A percentile compares a stretch with the other conserved stretches of the same genome.
Evolutionary conservation across 1,140 invertebrate species (phyloP).

Genomic region (Hyphantria cunea): DNA sequence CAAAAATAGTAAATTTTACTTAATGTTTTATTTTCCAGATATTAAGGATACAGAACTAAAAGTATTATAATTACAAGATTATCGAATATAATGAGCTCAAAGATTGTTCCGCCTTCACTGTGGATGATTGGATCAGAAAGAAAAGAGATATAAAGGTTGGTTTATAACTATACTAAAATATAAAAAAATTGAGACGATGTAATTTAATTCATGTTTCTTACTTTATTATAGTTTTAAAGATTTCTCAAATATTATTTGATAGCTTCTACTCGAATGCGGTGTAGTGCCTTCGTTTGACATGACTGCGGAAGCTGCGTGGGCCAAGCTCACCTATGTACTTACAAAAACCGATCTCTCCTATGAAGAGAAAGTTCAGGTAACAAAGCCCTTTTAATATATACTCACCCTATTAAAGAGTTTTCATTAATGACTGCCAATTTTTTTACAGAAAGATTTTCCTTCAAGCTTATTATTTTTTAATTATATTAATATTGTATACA

Average conservation of each 20-base stretch:
- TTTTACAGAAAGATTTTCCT: no score
- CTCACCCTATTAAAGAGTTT: no score
- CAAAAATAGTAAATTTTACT: no score
- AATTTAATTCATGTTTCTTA: no score
- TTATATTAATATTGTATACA: no score
- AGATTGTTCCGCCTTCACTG: conserved; percentile 96
- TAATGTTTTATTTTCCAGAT: no score
- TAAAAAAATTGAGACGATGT: no score
- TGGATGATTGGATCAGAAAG: conserved; percentile 95
- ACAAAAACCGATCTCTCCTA: conserved; percentile 90
- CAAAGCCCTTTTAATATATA: neutral
- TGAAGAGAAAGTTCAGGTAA: conserved; percentile 87
- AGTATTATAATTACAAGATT: conserved; percentile 91
- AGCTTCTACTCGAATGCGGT: conserved; percentile 85
- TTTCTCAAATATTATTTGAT: conserved; percentile 37
- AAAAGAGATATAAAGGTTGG: conserved; percentile 94
- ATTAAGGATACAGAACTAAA: conserved; percentile 76
- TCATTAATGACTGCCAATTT: no score
- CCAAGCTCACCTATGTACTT: conserved; percentile 95
- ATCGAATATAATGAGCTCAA: conserved; percentile 94
- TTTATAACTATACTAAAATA: no score
- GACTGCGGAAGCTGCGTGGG: conserved; percentile 96
- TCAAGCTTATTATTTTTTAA: no score
- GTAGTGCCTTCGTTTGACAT: conserved; percentile 96
- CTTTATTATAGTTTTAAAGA: no score